These are phyloP conservation scores for Myotis daubentonii DNA, from an alignment of 2,797 vertebrate species.

Conservation along the genomic window DNA sequence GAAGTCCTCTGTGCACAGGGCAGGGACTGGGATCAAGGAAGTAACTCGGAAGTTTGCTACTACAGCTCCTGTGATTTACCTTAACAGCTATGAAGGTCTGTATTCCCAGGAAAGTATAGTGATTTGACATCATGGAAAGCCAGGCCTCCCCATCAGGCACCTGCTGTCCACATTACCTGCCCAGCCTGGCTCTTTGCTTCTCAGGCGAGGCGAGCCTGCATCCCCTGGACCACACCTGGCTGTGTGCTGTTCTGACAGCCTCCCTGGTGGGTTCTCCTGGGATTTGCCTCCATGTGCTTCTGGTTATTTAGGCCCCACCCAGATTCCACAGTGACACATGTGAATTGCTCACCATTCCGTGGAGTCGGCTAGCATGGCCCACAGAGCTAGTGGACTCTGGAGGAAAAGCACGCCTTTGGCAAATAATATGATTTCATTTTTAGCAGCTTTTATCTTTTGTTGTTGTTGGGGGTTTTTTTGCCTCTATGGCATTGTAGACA, in stretches of 20 bases:
- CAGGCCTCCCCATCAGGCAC: rapidly evolving
- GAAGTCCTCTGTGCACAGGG: background rate
- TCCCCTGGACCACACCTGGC: background rate
- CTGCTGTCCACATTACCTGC: rapidly evolving
- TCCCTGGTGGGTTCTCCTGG: background rate
- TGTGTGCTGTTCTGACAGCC: background rate
- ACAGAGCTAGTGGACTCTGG: background rate
- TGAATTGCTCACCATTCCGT: background rate
- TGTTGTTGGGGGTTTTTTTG: background rate
- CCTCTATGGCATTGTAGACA: background rate
- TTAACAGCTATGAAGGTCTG: background rate
- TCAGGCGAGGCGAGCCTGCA: rapidly evolving
- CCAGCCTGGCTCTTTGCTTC: rapidly evolving
- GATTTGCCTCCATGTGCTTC: background rate
- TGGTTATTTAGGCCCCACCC: background rate
- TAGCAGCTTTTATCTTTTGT: background rate
- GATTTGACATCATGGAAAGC: background rate
- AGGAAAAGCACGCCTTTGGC: background rate
- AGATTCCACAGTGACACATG: background rate
- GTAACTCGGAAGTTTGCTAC: background rate
- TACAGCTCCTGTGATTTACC: background rate
- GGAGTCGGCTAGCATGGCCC: background rate
- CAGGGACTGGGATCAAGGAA: background rate
- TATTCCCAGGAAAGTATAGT: background rate
- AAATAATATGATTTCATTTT: background rate